Conservation (phyloP, 2,888 invertebrate genomes). For the Synanthedon tipuliformis region DNA sequence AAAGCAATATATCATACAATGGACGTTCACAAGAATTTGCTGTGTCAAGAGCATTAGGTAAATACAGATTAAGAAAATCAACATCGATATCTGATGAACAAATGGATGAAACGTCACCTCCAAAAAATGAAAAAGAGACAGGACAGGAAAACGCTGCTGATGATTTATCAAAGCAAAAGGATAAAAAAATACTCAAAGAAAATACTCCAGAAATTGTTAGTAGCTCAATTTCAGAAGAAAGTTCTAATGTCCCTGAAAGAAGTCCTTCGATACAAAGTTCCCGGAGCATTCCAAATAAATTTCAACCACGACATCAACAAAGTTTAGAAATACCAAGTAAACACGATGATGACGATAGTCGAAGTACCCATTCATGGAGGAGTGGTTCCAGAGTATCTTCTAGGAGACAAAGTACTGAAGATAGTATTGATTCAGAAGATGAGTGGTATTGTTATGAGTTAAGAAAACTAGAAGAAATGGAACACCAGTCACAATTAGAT, state of each 20-base stretch:
- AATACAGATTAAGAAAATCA: slow-evolving; percentile 80
- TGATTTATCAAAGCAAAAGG: slow-evolving; percentile 29
- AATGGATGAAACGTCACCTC: slow-evolving; percentile 60
- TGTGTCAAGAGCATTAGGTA: slow-evolving; percentile 83
- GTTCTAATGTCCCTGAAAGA: slow-evolving; percentile 65
- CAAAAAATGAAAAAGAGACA: slow-evolving; percentile 35
- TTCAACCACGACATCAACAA: slow-evolving; percentile 77
- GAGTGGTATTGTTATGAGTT: slow-evolving; percentile 94
- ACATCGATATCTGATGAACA: slow-evolving; percentile 79
- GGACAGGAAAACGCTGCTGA: slow-evolving; percentile 27
- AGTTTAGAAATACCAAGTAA: slow-evolving; percentile 84
- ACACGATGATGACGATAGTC: slow-evolving; percentile 84
- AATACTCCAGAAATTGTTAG: slow-evolving; percentile 53
- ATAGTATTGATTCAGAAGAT: slow-evolving; percentile 92
- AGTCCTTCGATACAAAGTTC: slow-evolving; percentile 75
- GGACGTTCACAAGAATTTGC: slow-evolving; percentile 86
- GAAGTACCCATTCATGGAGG: slow-evolving; percentile 88
- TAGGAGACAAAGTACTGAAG: slow-evolving; percentile 90
- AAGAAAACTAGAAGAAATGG: slow-evolving; percentile 87
- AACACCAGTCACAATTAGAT: slow-evolving; percentile 78
- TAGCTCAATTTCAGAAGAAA: slow-evolving; percentile 58
- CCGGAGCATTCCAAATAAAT: slow-evolving; percentile 67
- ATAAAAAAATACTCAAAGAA: slow-evolving; percentile 36
- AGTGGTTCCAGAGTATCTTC: slow-evolving; percentile 89
- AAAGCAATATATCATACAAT: slow-evolving; percentile 66